Evolutionary conservation across 2,113 vertebrate species (phyloP), one percentile per base, ranked within the genome.

Genomic region (Leucopsar rothschildi): DNA sequence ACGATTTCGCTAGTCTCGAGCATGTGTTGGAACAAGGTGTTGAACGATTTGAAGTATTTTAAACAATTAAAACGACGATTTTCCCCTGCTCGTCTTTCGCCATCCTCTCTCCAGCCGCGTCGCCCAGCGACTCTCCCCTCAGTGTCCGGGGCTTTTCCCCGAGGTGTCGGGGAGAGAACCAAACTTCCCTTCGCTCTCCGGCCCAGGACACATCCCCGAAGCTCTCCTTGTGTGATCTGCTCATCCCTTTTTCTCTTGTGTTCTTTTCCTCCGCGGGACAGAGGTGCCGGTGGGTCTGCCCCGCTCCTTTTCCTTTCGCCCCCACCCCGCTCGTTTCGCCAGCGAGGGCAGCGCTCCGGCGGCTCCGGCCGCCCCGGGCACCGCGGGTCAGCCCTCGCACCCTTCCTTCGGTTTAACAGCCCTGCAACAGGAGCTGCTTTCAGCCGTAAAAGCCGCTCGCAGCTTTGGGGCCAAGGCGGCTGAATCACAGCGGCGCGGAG

Each of bases 321-420:
- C 18, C 59, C 21, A 31, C 15, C 12, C 25, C 44, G 0, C 17
- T 73, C 23, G 31, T 11, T 57, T 57, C 14, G 2, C 45, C 49
- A 33, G 3, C 5, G 27, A 45, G 28, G 17, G 72, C 40, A 40
- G 31, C 11, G 13, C 49, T 60, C 49, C 45, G 3, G 28, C 7
- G 4, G 21, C 10, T 27, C n/a, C 28, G 27, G 53, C 35, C 40
- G 33, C 3, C 19, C 50, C 21, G 22, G 15, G 49, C n/a, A 35
- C 42, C 10, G 44, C 4, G 72, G 61, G 15, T 27, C 29, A 25
- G 25, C 47, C 37, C 22, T 35, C 12, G 1, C 29, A 9, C 12
- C 0, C 39, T 25, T 55, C 52, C 12, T 9, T 18, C n/a, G 12
- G 25, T 61, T n/a, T 31, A 69, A 33, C 0, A 57, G 4, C 25